Percentiles rank a stretch among this genome's conserved stretches.
Conservation (phyloP, 2,888 invertebrate genomes). For the Lissonota sp. region DNA sequence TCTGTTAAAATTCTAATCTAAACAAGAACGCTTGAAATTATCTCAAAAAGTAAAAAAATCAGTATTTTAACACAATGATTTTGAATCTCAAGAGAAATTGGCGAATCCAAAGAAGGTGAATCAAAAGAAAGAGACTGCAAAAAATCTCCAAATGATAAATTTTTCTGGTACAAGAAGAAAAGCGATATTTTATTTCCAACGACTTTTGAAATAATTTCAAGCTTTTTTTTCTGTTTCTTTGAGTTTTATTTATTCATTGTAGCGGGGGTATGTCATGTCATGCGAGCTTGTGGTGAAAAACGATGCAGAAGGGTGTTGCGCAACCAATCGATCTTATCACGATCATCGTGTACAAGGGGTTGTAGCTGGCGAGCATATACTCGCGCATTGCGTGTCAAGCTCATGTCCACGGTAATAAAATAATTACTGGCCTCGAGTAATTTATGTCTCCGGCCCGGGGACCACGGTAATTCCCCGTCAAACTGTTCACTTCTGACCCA, state of each 20-base stretch:
- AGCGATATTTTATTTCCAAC: too few species aligned
- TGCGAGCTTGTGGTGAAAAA: conserved; percentile 43
- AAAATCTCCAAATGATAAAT: too few species aligned
- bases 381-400: conserved; percentile 65
- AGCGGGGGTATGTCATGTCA: conserved; percentile 33
- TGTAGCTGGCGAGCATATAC: conserved; percentile 20
- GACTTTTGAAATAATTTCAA: not conserved
- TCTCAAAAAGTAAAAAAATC: too few species aligned
- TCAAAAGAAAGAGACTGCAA: too few species aligned
- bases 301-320: conserved; percentile 26
- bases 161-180: too few species aligned
- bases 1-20: too few species aligned
- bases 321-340: conserved; percentile 54
- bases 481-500: conserved; percentile 41
- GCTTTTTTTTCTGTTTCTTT: conserved; percentile 6
- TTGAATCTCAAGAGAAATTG: too few species aligned
- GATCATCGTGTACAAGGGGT: conserved; percentile 47
- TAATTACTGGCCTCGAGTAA: conserved; percentile 69
- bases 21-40: too few species aligned
- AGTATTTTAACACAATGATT: too few species aligned
- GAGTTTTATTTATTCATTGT: conserved; percentile 18
- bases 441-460: conserved; percentile 63
- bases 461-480: conserved; percentile 59
- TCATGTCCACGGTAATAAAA: conserved; percentile 71
- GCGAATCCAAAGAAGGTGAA: too few species aligned